Percentiles rank a stretch among this genome's conserved stretches.
phyloP scores from a whole-genome alignment of 1,140 invertebrate genomes.

The Ridgeia piscesae region DNA sequence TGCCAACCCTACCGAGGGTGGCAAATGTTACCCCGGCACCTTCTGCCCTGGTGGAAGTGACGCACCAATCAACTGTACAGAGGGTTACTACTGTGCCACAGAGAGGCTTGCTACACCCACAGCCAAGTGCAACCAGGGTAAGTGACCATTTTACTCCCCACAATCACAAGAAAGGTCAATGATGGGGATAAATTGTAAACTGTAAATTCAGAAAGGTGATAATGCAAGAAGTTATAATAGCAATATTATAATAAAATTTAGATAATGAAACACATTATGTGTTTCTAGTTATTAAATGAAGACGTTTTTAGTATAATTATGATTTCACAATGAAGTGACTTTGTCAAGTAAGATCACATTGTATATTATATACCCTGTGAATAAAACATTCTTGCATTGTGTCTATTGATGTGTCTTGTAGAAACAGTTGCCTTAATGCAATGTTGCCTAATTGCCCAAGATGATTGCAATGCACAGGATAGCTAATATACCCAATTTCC shows the following conservation, averaged over 20 bases:
- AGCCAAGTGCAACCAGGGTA: conserved; percentile 48
- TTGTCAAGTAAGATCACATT: neutral
- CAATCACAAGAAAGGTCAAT: neutral
- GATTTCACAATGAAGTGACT: neutral
- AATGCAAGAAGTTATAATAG: neutral
- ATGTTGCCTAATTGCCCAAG: neutral
- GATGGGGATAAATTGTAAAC: neutral
- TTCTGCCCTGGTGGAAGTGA: conserved; percentile 48
- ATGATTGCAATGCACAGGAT: neutral
- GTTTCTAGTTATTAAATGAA: neutral
- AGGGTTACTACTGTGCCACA: conserved; percentile 43
- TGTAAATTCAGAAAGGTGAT: neutral
- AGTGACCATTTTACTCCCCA: neutral
- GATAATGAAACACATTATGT: neutral
- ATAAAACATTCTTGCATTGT: neutral
- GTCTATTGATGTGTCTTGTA: neutral
- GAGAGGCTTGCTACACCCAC: conserved; percentile 38
- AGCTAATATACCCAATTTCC: neutral
- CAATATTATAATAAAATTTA: neutral
- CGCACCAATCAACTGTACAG: conserved; percentile 41
- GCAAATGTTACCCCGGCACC: conserved; percentile 40
- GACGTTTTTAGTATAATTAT: too few species aligned
- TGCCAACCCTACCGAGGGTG: conserved; percentile 40
- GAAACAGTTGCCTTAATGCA: neutral
- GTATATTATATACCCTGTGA: neutral